phyloP scores from a whole-genome alignment of 2,113 vertebrate genomes.

The Seriola dumerili region DNA sequence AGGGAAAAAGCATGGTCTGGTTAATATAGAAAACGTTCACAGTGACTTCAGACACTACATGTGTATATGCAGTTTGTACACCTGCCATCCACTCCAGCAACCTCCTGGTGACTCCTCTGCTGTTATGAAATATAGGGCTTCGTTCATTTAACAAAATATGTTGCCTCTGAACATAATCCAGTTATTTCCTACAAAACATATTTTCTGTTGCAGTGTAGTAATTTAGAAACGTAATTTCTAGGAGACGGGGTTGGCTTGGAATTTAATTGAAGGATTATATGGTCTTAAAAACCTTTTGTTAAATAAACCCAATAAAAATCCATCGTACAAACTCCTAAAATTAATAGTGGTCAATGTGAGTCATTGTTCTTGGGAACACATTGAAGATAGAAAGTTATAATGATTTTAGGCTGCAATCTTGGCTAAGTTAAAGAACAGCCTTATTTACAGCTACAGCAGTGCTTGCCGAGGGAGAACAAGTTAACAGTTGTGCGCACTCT shows the following conservation, averaged over 20 bases:
- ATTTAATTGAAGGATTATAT: constrained; percentile 12
- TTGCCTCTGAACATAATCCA: background rate
- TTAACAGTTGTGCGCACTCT: constrained; percentile 4
- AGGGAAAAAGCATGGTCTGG: background rate
- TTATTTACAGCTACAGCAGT: constrained; percentile 23
- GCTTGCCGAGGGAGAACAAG: constrained; percentile 14
- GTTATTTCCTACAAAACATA: background rate
- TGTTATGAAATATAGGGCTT: too few relatives aligned
- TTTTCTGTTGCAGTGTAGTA: background rate
- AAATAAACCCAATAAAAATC: constrained; percentile 27
- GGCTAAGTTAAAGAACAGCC: background rate
- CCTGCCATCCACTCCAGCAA: too few relatives aligned
- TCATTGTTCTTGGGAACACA: constrained; percentile 7
- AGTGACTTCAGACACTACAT: too few relatives aligned
- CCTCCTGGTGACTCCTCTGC: too few relatives aligned
- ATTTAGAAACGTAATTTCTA: background rate
- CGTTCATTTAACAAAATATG: background rate
- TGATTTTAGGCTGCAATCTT: background rate
- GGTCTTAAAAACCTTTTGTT: background rate
- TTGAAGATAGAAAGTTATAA: constrained; percentile 2
- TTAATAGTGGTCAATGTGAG: background rate
- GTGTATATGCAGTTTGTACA: too few relatives aligned
- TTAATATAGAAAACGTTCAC: too few relatives aligned
- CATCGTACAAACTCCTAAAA: background rate
- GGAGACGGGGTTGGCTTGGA: background rate